Base-by-base conservation (phyloP, 2,888 invertebrate genomes). In the Lasioglossum morio region DNA sequence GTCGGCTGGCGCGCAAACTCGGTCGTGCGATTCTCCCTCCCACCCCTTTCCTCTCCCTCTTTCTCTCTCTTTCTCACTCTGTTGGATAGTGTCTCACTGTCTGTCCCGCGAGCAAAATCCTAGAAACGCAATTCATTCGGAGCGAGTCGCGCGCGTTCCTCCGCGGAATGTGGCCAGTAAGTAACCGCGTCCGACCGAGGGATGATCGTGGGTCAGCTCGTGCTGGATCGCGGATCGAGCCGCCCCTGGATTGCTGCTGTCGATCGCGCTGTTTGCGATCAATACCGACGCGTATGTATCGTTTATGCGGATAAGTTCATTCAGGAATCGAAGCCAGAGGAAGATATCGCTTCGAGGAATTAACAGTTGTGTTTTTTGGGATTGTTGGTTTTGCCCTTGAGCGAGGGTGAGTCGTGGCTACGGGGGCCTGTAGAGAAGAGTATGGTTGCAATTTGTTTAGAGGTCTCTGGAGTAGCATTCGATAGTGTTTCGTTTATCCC, bases 1-100 rank as follows among this genome's bases (percentile, higher is more conserved):
- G 89, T 87, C 85, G 82, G 79, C 43, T 77, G 85, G 60, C 84
- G 90, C 90, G 89, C 88, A 90, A 88, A 85, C 86, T 87, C 87
- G 84, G 72, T 34, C 78, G 84, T 63, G 53, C 74, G 83, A 53
- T 37, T 40, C 48, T 63, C 79, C 43, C 73, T 73, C 43, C 66
- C 66, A 34, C 66, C 66, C 34, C 66, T 23, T 66, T 30, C 12
- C 4, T 14, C 5, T 2, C 4, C 16, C 60, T 16, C 60, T 2
- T 1, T 4, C 27, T 14, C 14, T 34, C 10, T 66, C 27, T 66
- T n/a, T 30, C 63, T 63, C 69, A 12, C 69, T 0, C 8, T 19
- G 16, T 46, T 16, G 46, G 34, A 16, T 4, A 30, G 30, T 63
- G 30, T n/a, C 37, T 23, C 37, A 23, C 12, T 66, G 66, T 34